A percentile compares a stretch with the other conserved stretches of the same genome.
phyloP scores from a whole-genome alignment of 2,888 invertebrate species.

The Emmelina monodactyla region DNA sequence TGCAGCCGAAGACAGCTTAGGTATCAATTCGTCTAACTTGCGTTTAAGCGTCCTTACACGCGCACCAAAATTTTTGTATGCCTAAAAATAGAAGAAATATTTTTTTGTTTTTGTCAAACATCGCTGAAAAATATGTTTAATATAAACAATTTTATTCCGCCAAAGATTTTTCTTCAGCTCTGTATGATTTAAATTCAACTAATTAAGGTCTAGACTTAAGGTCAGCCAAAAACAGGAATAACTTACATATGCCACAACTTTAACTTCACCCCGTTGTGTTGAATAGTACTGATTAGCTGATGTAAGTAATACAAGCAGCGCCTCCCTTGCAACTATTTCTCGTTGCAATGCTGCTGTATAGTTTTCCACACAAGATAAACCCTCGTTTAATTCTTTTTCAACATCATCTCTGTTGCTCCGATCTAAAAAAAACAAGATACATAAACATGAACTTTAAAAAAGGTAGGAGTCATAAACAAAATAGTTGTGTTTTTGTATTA shows the following conservation, averaged over 20 bases:
- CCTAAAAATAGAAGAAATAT: constrained; percentile 68
- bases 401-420: constrained; percentile 86
- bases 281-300: constrained; percentile 88
- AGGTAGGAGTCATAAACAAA: no score
- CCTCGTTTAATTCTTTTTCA: constrained; percentile 85
- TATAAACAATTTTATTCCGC: neutral
- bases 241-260: constrained; percentile 94
- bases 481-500: no score
- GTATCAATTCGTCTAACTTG: constrained; percentile 82
- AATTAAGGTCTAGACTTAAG: neutral
- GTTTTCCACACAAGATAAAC: constrained; percentile 78
- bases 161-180: neutral
- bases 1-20: constrained; percentile 65
- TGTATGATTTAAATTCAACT: neutral
- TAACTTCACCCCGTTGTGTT: constrained; percentile 91
- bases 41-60: constrained; percentile 86
- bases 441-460: no score
- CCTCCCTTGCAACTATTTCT: constrained; percentile 82
- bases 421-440: constrained; percentile 57
- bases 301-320: constrained; percentile 78
- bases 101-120: no score
- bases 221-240: neutral
- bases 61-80: constrained; percentile 92
- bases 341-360: constrained; percentile 82
- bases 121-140: no score